phyloP scores from a whole-genome alignment of 2,113 vertebrate genomes.

The Podarcis muralis region DNA sequence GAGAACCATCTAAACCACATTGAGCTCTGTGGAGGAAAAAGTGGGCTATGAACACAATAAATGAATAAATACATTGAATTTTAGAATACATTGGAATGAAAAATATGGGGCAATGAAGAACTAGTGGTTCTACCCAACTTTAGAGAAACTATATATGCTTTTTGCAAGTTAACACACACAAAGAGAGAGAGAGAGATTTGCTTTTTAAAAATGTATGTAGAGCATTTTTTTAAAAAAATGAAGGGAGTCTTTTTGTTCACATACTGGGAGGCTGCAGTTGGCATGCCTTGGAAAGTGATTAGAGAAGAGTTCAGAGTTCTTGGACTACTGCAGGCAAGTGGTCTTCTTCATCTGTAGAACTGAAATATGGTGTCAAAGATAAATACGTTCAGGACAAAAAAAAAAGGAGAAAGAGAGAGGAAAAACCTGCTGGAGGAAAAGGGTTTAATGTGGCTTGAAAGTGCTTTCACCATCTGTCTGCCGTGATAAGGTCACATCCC shows the following conservation, averaged over 20 bases:
- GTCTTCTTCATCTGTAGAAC: constrained; percentile 23
- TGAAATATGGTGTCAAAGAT: constrained; percentile 61
- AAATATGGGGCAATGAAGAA: background rate
- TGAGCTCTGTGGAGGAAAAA: no score
- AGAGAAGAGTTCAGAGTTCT: constrained; percentile 24
- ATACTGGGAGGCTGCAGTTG: constrained; percentile 26
- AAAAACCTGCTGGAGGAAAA: constrained; percentile 30
- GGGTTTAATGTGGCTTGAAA: constrained; percentile 38
- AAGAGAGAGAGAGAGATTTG: no score
- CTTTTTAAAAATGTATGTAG: background rate
- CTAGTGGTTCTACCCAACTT: background rate
- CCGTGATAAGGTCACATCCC: constrained; percentile 61
- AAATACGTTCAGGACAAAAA: constrained; percentile 65
- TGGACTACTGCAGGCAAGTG: constrained; percentile 42
- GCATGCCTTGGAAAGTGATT: constrained; percentile 29
- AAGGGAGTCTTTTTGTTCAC: constrained; percentile 22
- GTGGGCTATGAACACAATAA: no score
- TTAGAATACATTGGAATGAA: background rate
- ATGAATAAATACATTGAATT: no score
- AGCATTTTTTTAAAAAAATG: background rate
- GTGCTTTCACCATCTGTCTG: constrained; percentile 57
- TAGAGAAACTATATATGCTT: background rate
- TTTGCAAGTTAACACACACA: background rate
- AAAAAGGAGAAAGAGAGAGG: background rate
- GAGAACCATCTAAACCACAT: no score